phyloP scores from a whole-genome alignment of 2,113 vertebrate species.

The Passer domesticus region DNA sequence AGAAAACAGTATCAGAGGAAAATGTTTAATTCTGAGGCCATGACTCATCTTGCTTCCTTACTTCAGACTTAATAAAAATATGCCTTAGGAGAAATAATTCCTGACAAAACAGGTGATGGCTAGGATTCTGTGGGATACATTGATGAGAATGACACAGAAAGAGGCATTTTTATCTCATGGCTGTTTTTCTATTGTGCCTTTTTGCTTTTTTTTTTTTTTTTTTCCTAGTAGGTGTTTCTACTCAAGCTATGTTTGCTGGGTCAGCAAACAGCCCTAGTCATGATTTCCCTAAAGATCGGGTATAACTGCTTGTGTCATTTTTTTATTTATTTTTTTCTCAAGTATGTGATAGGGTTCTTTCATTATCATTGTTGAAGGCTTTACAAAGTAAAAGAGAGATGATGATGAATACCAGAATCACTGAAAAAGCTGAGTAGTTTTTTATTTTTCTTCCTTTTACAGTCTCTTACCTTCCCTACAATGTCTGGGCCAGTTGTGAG shows the following conservation, averaged over 20 bases:
- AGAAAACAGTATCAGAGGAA: background rate
- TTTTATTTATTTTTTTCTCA: background rate
- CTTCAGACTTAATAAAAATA: background rate
- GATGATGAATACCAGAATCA: background rate
- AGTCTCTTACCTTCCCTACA: background rate
- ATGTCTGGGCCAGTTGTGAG: background rate
- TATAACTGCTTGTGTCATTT: background rate
- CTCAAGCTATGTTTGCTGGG: background rate
- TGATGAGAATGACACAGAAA: background rate
- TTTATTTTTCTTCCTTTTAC: background rate
- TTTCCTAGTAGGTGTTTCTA: background rate
- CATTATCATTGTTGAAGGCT: background rate
- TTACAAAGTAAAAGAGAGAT: background rate
- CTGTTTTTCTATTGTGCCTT: background rate
- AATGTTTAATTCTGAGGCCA: background rate
- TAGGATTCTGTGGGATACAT: background rate
- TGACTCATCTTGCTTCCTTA: background rate
- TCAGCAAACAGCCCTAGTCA: background rate
- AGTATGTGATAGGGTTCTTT: background rate
- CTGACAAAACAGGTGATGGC: background rate
- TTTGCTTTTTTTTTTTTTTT: background rate
- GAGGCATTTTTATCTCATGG: background rate
- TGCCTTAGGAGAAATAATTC: background rate
- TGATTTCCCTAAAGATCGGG: background rate
- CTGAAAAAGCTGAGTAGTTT: background rate